Percentiles rank a stretch among this genome's conserved stretches.
Conservation (phyloP, 2,797 vertebrate genomes). For the Oceanodroma leucorhoa region DNA sequence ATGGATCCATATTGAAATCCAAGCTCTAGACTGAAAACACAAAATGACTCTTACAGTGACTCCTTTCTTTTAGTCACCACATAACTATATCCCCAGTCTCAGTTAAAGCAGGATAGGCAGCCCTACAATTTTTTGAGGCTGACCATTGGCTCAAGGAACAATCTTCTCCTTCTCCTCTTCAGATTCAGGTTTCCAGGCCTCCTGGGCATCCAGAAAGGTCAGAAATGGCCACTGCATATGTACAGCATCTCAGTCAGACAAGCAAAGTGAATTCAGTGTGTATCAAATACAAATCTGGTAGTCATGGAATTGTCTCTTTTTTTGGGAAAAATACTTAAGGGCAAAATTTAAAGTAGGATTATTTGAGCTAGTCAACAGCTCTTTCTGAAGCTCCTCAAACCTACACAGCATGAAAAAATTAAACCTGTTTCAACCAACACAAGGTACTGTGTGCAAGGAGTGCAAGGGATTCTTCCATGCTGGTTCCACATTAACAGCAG, state of each 20-base stretch:
- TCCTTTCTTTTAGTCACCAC: not conserved
- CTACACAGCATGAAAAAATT: not conserved
- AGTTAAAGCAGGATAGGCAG: not conserved
- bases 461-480: not conserved
- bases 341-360: not conserved
- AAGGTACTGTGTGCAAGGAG: not conserved
- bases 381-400: not conserved
- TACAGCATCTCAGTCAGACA: not conserved
- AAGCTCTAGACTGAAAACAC: not conserved
- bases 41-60: not conserved
- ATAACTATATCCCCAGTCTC: not conserved
- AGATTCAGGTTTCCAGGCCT: not conserved
- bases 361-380: not conserved
- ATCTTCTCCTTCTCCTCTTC: not conserved
- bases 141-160: not conserved
- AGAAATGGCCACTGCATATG: not conserved
- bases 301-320: not conserved
- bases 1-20: not conserved
- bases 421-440: not conserved
- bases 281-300: not conserved
- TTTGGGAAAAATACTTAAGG: not conserved
- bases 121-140: not conserved
- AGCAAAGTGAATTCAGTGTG: not conserved
- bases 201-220: not conserved
- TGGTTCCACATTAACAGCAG: not conserved